phyloP scores from a whole-genome alignment of 2,888 invertebrate species.

The Carabus problematicus region DNA sequence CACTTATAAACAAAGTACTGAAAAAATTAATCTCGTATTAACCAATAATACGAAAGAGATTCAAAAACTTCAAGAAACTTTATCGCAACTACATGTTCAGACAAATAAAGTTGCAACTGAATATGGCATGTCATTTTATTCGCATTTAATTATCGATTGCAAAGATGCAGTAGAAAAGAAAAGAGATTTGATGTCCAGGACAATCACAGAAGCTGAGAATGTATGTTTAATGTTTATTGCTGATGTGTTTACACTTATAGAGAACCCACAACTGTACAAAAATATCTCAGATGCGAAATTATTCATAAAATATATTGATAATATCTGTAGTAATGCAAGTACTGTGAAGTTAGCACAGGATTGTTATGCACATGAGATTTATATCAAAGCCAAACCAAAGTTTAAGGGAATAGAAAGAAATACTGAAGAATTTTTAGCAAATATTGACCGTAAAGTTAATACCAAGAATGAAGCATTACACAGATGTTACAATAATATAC shows the following conservation, averaged over 20 bases:
- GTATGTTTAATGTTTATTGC: constrained; percentile 30
- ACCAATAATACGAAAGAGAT: constrained; percentile 22
- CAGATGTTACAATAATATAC: constrained; percentile 25
- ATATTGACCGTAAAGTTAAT: constrained; percentile 15
- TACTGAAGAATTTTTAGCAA: not conserved
- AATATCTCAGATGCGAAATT: constrained; percentile 18
- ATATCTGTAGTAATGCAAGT: constrained; percentile 12
- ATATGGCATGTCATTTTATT: constrained; percentile 4
- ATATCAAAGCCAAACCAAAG: not conserved
- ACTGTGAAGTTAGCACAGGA: constrained; percentile 8
- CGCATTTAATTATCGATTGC: constrained; percentile 23
- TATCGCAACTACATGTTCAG: constrained; percentile 19
- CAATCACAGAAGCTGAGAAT: constrained; percentile 11
- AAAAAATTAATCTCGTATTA: constrained; percentile 7
- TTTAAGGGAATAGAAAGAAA: constrained; percentile 16
- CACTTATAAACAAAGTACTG: constrained; percentile 16
- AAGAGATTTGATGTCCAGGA: constrained; percentile 1
- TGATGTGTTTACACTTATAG: constrained; percentile 27
- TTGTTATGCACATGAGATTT: constrained; percentile 25
- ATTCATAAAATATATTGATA: not conserved
- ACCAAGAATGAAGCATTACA: constrained; percentile 14
- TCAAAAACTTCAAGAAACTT: not conserved
- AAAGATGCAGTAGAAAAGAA: constrained; percentile 19
- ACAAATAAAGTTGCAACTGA: constrained; percentile 7
- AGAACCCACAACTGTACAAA: constrained; percentile 22